A percentile compares a stretch with the other conserved stretches of the same genome.
phyloP scores from a whole-genome alignment of 2,888 invertebrate genomes.

The Acrobasis consociella region DNA sequence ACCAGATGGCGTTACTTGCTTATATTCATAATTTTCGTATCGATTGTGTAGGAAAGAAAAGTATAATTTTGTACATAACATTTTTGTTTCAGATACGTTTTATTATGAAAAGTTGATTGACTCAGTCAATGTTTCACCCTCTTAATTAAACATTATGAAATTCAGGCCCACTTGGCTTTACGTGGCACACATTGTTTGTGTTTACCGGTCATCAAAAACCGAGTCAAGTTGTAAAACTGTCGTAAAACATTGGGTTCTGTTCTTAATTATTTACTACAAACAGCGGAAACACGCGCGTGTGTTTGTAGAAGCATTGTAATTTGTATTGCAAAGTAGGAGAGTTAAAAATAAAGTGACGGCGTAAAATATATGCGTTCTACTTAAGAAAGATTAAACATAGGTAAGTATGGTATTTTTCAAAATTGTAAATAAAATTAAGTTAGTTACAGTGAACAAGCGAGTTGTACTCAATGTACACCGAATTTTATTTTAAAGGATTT shows the following conservation, averaged over 20 bases:
- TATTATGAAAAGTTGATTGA: too few species aligned
- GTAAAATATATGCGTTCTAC: neutral
- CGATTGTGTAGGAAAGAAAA: too few species aligned
- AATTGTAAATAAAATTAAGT: neutral
- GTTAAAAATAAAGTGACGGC: neutral
- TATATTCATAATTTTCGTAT: too few species aligned
- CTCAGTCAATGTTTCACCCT: too few species aligned
- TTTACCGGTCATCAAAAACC: constrained; percentile 26
- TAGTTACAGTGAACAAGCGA: too few species aligned
- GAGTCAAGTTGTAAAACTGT: constrained; percentile 1
- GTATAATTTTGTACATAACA: too few species aligned
- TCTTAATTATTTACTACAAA: constrained; percentile 5
- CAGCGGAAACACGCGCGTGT: neutral
- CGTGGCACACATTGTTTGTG: constrained; percentile 19
- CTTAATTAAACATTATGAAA: constrained; percentile 23
- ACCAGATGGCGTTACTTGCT: too few species aligned
- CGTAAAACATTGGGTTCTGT: constrained; percentile 14
- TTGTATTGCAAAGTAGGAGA: too few species aligned
- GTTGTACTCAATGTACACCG: neutral
- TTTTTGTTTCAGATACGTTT: too few species aligned
- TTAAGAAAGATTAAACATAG: neutral
- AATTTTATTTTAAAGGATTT: neutral
- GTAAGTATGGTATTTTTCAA: neutral
- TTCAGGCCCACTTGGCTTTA: constrained; percentile 25
- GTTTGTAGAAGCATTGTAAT: neutral